Base-by-base conservation (phyloP, 2,888 invertebrate species). In the Chirona hameri region DNA sequence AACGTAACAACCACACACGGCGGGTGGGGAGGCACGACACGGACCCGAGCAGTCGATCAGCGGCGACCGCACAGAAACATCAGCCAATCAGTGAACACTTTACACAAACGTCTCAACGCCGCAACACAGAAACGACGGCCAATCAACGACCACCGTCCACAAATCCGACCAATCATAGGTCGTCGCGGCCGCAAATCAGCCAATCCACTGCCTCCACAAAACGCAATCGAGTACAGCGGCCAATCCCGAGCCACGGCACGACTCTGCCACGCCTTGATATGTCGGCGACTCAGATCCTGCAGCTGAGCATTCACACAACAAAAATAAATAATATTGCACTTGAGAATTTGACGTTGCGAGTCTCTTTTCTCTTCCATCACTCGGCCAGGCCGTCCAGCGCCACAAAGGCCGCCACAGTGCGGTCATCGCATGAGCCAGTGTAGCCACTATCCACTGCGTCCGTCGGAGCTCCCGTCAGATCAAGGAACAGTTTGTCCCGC, bases 341-440 rank as follows among this genome's bases (percentile, higher is more conserved):
- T 12, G 69, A 14, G 10, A 15, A 29, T 69, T 60, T 60, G 48
- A 7, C 48, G 48, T 12, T 48, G 48, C 9, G 9, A 10, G 9
- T 12, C 48, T 7, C 12, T 12, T 12, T 7, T 48, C 48, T 12
- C 9, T 12, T 12, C 9, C 12, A 7, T 24, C 39, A 39, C 31
- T 76, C 76, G 21, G 76, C 39, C 39, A 7, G 31, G 15, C 39
- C 39, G 76, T 31, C 76, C 18, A 76, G 76, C 14, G 10, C 76
- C 21, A 24, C 76, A 24, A 76, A 76, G 14, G 31, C 72, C 3
- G 72, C 72, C 31, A 72, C 31, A 3, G 39, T 76, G 39, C 76
- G 31, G 76, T 76, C 76, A 39, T 76, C 76, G 76, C 76, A 76
- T 3, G 76, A 76, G 76, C 76, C 76, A 5, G 76, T 76, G 76